Evolutionary conservation across 1,140 invertebrate genomes (phyloP), one percentile per base, ranked within the genome.

Genomic region (Drosophila takahashii): DNA sequence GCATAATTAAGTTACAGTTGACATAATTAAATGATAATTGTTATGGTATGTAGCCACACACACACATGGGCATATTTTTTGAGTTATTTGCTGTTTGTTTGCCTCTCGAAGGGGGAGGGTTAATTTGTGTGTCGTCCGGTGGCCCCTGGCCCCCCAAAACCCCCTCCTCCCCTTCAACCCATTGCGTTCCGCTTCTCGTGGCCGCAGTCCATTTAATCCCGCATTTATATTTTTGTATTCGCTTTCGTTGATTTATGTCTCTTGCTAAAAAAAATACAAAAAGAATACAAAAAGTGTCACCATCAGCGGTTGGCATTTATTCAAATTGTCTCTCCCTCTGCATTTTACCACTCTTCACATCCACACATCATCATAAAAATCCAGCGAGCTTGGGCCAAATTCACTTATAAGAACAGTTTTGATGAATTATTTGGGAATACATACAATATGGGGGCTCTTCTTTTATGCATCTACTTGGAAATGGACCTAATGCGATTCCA

Each of bases 11-110:
- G 87, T 90, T 90, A 87, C 79, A 87, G 87, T 90, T 90, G 86
- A 90, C 86, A 90, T 90, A 90, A 90, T 90, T 90, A 90, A 90
- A 90, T 86, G 70, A 90, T 86, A 90, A 90, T 90, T 90, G 81
- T 79, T 86, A 44, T 75, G 75, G 65, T 70, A 47, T 29, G 53
- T 27, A 72, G 61, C 32, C 58, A 22, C 36, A 61, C 36, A 65
- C 42, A 75, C n/a, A n/a, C 18, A 58, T 26, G 15, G 15, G 3
- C 4, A 13, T 18, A 36, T 13, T 34, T 34, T 57, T 32, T 32
- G 44, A 57, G 34, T 66, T 70, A 37, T 62, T 57, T 45, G 57
- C 48, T 41, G 59, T 79, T 78, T 53, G 47, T 73, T 61, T 56
- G 52, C 32, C 57, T 60, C 47, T 53, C 67, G 42, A 59, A 59